phyloP scores from a whole-genome alignment of 2,888 invertebrate genomes.

The Conomelus anceps region DNA sequence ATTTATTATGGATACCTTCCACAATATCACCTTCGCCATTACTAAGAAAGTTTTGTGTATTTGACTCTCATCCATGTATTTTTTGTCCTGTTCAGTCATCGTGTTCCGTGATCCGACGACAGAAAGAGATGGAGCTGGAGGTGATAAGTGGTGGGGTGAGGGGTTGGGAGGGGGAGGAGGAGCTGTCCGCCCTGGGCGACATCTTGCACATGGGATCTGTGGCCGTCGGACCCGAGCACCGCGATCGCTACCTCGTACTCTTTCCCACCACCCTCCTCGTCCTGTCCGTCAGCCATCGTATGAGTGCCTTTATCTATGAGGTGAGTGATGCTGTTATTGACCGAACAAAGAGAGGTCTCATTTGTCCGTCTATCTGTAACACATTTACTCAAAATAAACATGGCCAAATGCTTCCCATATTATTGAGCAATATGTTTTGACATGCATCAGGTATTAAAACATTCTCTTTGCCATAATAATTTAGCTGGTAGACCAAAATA shows the following conservation, averaged over 20 bases:
- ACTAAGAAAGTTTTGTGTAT: too few relatives aligned
- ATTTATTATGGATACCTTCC: too few relatives aligned
- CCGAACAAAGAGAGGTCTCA: constrained; percentile 34
- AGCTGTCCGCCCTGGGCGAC: constrained; percentile 67
- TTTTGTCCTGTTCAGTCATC: constrained; percentile 55
- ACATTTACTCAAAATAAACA: background rate
- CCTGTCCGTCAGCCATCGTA: constrained; percentile 81
- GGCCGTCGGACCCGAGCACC: constrained; percentile 73
- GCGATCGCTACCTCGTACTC: constrained; percentile 85
- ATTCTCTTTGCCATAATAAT: too few relatives aligned
- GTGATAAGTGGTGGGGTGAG: constrained; percentile 89
- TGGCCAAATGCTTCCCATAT: too few relatives aligned
- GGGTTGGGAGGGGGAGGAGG: constrained; percentile 85
- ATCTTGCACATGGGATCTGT: constrained; percentile 90
- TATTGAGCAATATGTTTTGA: too few relatives aligned
- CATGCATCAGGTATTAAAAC: too few relatives aligned
- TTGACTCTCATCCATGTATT: too few relatives aligned
- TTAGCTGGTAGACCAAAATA: too few relatives aligned
- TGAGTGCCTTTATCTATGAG: constrained; percentile 94
- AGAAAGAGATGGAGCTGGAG: constrained; percentile 93
- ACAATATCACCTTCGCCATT: too few relatives aligned
- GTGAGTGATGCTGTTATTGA: constrained; percentile 50
- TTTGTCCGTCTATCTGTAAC: background rate
- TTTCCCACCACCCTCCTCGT: constrained; percentile 85
- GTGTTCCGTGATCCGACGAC: constrained; percentile 79